phyloP scores from a whole-genome alignment of 2,888 invertebrate genomes.

The Rotaria socialis region DNA sequence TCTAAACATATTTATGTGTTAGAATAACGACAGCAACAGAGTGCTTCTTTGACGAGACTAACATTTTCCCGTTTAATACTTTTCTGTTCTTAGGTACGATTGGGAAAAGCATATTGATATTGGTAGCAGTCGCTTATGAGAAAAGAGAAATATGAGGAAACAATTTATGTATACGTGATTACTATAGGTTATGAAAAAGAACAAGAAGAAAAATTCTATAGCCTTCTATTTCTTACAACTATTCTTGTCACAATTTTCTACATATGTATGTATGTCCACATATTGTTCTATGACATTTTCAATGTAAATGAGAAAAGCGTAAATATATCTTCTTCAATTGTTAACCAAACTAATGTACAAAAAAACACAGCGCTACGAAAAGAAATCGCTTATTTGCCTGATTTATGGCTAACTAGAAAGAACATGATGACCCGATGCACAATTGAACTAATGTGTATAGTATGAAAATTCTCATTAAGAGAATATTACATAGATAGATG shows the following conservation, averaged over 20 bases:
- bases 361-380: not conserved
- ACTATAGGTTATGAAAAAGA: not conserved
- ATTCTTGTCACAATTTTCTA: not conserved
- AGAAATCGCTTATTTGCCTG: not conserved
- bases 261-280: not conserved
- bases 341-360: not conserved
- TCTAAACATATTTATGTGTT: not conserved
- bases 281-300: not conserved
- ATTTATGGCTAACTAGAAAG: too few relatives aligned
- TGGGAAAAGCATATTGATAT: not conserved
- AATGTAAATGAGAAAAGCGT: not conserved
- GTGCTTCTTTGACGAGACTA: not conserved
- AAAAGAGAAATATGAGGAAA: not conserved
- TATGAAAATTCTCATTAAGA: too few relatives aligned
- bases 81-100: not conserved
- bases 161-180: not conserved
- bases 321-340: not conserved
- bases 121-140: not conserved
- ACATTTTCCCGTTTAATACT: not conserved
- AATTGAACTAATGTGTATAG: too few relatives aligned
- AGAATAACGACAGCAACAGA: not conserved
- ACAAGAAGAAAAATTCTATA: not conserved
- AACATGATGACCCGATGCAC: too few relatives aligned
- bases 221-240: not conserved
- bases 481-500: too few relatives aligned